Percentiles rank a stretch among this genome's conserved stretches.
Evolutionary conservation across 1,140 invertebrate species (phyloP).

Genomic region (Drosophila truncata): DNA sequence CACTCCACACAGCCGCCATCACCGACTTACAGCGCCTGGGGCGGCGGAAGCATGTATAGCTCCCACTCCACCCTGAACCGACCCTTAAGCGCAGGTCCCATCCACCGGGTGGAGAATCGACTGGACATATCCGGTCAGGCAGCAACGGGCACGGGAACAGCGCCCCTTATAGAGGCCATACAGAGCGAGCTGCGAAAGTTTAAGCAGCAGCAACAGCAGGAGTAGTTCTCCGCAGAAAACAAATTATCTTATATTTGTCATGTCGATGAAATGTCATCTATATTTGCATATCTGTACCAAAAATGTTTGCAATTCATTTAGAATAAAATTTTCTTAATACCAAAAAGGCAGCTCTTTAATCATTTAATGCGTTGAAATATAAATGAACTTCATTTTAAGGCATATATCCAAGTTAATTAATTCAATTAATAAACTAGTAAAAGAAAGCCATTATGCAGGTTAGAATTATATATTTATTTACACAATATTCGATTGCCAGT

Average conservation of each 20-base stretch:
- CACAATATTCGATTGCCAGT: conserved; percentile 45
- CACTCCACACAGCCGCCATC: conserved; percentile 81
- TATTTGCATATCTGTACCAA: conserved; percentile 16
- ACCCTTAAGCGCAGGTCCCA: conserved; percentile 88
- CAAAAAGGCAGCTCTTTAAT: background rate
- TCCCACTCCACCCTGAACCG: conserved; percentile 77
- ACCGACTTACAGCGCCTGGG: conserved; percentile 79
- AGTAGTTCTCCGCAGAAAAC: conserved; percentile 30
- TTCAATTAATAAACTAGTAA: background rate
- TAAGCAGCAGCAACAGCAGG: conserved; percentile 68
- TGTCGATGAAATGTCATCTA: conserved; percentile 5
- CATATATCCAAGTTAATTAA: rapidly evolving
- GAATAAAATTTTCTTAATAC: conserved; percentile 50
- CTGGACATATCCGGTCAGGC: conserved; percentile 60
- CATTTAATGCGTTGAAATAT: background rate
- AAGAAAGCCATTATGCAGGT: background rate
- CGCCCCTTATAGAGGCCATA: conserved; percentile 88
- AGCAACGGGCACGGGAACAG: conserved; percentile 85
- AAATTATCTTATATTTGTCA: conserved; percentile 11
- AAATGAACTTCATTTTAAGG: background rate
- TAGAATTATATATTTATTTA: conserved; percentile 48
- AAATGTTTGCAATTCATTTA: conserved; percentile 44
- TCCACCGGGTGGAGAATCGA: conserved; percentile 86
- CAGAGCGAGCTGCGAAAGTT: conserved; percentile 88
- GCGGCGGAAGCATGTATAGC: conserved; percentile 69